Evolutionary conservation across 2,113 vertebrate species (phyloP).

Genomic region (Elgaria multicarinata): DNA sequence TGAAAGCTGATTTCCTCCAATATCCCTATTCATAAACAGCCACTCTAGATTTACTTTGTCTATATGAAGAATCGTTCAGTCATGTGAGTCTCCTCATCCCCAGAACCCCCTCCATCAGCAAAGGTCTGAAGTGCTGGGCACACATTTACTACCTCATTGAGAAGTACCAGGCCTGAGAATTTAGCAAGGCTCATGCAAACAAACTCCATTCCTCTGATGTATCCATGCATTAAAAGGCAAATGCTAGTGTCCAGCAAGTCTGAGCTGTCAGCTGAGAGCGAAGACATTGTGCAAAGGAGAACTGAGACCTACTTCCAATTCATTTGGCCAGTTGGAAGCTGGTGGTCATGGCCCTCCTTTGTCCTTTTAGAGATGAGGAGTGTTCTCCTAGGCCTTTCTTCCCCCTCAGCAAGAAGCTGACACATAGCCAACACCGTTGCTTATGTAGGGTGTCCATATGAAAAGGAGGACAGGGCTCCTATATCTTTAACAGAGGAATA

Average conservation of each 20-base stretch:
- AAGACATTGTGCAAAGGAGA: rapidly evolving
- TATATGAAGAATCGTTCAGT: no score
- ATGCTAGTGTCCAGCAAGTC: background rate
- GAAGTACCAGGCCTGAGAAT: background rate
- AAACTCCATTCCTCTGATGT: background rate
- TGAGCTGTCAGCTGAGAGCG: background rate
- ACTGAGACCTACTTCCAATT: background rate
- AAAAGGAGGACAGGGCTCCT: no score
- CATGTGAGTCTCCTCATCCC: no score
- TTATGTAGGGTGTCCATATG: no score
- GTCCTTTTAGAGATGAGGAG: background rate
- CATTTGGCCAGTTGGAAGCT: background rate
- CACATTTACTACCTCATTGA: background rate
- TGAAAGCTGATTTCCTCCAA: no score
- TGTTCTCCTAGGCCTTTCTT: slow-evolving; percentile 52
- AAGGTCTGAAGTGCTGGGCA: background rate
- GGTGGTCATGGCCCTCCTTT: background rate
- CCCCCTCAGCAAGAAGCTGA: slow-evolving; percentile 57
- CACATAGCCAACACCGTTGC: slow-evolving; percentile 51
- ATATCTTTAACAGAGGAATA: no score
- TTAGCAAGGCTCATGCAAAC: background rate
- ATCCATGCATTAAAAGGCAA: background rate
- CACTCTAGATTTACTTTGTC: no score
- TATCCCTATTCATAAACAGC: no score
- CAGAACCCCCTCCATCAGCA: no score